These are phyloP conservation scores for Leiothrix lutea DNA, from an alignment of 2,113 vertebrate genomes.

Conservation along the genomic window DNA sequence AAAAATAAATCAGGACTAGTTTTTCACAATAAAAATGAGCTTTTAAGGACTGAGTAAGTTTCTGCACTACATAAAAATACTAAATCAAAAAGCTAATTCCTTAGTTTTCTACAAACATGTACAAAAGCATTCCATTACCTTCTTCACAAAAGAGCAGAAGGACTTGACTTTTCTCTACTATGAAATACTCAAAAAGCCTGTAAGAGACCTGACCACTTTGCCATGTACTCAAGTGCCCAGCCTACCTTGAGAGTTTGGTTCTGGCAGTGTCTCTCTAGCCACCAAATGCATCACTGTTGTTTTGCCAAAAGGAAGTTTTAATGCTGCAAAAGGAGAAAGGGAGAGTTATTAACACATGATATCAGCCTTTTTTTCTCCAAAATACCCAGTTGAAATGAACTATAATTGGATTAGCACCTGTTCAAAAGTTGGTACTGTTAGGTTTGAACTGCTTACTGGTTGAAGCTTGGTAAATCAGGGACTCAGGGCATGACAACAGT, in stretches of 20 bases:
- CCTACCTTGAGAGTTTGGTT: constrained; percentile 99
- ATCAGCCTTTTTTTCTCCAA: neutral
- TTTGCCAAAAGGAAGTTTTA: constrained; percentile 97
- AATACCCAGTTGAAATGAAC: neutral
- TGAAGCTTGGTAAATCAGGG: neutral
- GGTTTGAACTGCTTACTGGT: neutral
- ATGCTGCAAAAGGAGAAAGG: constrained; percentile 75
- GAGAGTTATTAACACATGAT: neutral
- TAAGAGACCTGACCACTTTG: neutral
- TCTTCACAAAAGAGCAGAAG: neutral
- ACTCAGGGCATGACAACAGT: neutral
- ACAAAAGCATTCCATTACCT: neutral
- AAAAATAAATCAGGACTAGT: neutral
- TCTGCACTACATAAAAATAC: neutral
- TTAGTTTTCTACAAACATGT: neutral
- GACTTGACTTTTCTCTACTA: neutral
- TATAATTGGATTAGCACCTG: neutral
- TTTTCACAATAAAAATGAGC: neutral
- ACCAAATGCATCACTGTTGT: constrained; percentile 99
- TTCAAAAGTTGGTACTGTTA: neutral
- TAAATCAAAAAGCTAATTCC: neutral
- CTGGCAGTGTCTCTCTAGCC: constrained; percentile 97
- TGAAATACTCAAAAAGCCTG: neutral
- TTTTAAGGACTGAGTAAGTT: neutral
- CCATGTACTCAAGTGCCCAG: neutral